Evolutionary conservation across 2,888 invertebrate species (phyloP).

Genomic region (Pachliopta kotzebuea): DNA sequence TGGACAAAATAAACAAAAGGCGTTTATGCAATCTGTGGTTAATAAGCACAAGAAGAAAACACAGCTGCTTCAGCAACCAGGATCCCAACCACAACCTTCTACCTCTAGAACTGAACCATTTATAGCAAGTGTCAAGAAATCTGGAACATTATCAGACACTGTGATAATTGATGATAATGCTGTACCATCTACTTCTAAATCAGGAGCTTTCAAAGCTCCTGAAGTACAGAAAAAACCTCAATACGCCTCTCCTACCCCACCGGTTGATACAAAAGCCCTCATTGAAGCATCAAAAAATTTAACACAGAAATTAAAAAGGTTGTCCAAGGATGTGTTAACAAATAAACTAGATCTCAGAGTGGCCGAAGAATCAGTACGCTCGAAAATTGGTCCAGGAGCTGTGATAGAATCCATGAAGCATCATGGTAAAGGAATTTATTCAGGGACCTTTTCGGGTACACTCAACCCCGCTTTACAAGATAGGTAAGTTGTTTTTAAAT

Average conservation of each 20-base stretch:
- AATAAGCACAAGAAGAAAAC: constrained; percentile 76
- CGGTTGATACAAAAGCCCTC: constrained; percentile 86
- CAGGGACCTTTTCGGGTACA: constrained; percentile 97
- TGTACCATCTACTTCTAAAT: constrained; percentile 66
- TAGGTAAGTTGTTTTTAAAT: constrained; percentile 62
- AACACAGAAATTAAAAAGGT: constrained; percentile 93
- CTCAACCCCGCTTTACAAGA: constrained; percentile 96
- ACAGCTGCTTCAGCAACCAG: constrained; percentile 59
- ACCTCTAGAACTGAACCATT: constrained; percentile 68
- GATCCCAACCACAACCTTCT: constrained; percentile 64
- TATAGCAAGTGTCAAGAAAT: constrained; percentile 61
- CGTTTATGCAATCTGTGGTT: constrained; percentile 75
- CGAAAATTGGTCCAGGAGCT: constrained; percentile 82
- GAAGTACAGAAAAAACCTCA: constrained; percentile 65
- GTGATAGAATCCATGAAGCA: constrained; percentile 96
- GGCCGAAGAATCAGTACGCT: constrained; percentile 72
- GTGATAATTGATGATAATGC: constrained; percentile 55
- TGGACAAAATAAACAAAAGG: constrained; percentile 73
- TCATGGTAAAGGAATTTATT: constrained; percentile 96
- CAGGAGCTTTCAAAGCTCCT: constrained; percentile 57
- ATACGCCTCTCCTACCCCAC: constrained; percentile 59
- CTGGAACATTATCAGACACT: constrained; percentile 56
- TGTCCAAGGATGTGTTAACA: constrained; percentile 93
- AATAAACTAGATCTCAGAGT: constrained; percentile 78
- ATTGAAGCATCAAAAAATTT: constrained; percentile 95